Evolutionary conservation across 2,797 vertebrate genomes (phyloP).

Genomic region (Acrocephalus scirpaceus): DNA sequence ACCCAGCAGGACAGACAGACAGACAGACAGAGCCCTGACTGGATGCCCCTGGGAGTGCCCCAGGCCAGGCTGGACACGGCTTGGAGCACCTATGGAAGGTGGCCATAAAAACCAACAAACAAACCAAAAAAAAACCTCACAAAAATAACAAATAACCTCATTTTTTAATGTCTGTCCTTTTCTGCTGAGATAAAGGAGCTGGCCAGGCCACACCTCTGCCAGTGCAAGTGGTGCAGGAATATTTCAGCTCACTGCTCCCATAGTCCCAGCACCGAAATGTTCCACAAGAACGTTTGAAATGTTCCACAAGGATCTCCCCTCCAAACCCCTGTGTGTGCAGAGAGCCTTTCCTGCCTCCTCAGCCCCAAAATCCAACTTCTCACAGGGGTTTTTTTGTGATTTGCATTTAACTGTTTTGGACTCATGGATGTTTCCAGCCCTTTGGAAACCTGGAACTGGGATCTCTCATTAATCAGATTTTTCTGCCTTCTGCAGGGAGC

Average conservation of each 20-base stretch:
- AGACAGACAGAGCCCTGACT: background rate
- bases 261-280: rapidly evolving
- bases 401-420: background rate
- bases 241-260: background rate
- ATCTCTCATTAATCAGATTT: background rate
- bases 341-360: background rate
- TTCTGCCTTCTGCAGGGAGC: background rate
- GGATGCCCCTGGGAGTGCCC: background rate
- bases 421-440: background rate
- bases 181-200: background rate
- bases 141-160: background rate
- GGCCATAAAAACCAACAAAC: background rate
- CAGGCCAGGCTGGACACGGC: background rate
- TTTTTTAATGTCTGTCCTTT: background rate
- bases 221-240: background rate
- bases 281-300: background rate
- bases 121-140: too few species aligned
- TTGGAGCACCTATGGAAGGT: rapidly evolving
- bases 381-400: background rate
- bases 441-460: background rate
- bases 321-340: background rate
- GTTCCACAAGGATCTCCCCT: rapidly evolving
- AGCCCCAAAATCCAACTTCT: background rate
- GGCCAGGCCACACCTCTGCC: background rate
- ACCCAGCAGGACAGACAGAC: background rate